Conservation (phyloP, 2,888 invertebrate species). For the Lamellibrachia satsuma region DNA sequence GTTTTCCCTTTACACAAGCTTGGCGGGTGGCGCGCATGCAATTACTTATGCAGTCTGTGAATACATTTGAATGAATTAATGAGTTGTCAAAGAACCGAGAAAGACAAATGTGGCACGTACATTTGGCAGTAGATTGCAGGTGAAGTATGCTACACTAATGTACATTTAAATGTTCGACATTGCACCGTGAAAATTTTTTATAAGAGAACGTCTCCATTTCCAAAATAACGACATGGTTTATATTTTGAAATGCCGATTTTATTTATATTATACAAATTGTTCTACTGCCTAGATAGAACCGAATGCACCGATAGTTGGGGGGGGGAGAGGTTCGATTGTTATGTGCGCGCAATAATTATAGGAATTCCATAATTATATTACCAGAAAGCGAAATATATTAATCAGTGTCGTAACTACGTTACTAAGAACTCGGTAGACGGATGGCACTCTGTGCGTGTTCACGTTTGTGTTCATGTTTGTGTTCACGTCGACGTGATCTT, state of each 20-base stretch:
- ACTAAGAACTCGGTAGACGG: not conserved
- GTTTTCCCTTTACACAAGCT: not conserved
- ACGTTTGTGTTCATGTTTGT: too few relatives aligned
- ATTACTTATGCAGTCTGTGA: not conserved
- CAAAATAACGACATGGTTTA: too few relatives aligned
- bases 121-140: not conserved
- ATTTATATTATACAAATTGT: too few relatives aligned
- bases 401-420: not conserved
- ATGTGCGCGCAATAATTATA: not conserved
- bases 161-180: too few relatives aligned
- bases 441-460: not conserved
- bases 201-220: too few relatives aligned
- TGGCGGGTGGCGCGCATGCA: conserved; percentile 12
- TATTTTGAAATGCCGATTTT: too few relatives aligned
- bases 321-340: not conserved
- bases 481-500: not conserved
- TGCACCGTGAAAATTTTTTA: too few relatives aligned
- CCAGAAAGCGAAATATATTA: not conserved
- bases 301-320: too few relatives aligned
- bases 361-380: not conserved
- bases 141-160: too few relatives aligned
- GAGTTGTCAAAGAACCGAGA: not conserved
- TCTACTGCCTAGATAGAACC: too few relatives aligned
- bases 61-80: conserved; percentile 9
- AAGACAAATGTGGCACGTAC: not conserved